Evolutionary conservation across 2,888 invertebrate species (phyloP).

Genomic region (Seladonia tumulorum): DNA sequence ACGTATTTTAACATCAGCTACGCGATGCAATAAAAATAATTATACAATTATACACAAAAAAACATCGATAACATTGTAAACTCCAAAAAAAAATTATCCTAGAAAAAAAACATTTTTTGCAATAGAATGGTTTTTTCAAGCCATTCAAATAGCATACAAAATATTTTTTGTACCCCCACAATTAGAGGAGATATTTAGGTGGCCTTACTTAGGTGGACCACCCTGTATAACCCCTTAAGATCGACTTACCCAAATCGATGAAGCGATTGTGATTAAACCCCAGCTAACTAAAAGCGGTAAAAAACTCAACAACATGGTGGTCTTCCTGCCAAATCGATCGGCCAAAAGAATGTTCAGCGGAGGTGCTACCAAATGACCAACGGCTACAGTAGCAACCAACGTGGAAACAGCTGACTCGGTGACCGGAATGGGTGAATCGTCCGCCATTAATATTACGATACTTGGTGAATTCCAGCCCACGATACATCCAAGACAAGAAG

Average conservation of each 20-base stretch:
- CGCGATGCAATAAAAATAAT: no score
- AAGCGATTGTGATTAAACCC: conserved; percentile 67
- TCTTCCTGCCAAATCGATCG: conserved; percentile 73
- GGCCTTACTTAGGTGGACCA: no score
- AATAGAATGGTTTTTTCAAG: no score
- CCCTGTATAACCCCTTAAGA: no score
- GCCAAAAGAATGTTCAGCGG: conserved; percentile 64
- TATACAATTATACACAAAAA: no score
- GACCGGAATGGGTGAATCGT: conserved; percentile 70
- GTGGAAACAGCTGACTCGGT: conserved; percentile 69
- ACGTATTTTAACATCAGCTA: no score
- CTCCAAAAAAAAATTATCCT: no score
- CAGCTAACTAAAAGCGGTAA: conserved; percentile 70
- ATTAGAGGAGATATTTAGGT: no score
- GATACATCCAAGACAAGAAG: conserved; percentile 58
- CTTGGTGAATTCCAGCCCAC: conserved; percentile 76
- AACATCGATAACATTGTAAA: no score
- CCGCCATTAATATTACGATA: conserved; percentile 66
- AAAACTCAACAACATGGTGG: conserved; percentile 67
- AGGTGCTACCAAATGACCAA: conserved; percentile 71
- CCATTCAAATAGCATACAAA: no score
- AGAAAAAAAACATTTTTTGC: no score
- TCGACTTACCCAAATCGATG: conserved; percentile 71
- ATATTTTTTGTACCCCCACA: no score
- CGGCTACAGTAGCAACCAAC: conserved; percentile 66